Conservation (phyloP, 2,113 vertebrate species). For the Phalacrocorax pelagicus region DNA sequence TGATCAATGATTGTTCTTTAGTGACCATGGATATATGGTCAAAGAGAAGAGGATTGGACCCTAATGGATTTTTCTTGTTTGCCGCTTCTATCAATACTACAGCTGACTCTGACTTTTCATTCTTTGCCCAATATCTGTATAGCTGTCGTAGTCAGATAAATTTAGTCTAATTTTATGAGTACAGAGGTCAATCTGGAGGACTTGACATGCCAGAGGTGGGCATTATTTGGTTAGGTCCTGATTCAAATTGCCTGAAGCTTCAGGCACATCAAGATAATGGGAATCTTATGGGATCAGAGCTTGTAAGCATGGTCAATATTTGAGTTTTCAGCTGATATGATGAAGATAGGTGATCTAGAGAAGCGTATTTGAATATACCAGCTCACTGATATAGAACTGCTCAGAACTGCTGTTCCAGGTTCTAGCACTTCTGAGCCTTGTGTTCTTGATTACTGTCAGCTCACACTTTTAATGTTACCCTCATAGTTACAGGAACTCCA, state of each 20-base stretch:
- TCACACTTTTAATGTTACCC: background rate
- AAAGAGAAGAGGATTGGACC: background rate
- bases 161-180: background rate
- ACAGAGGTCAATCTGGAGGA: background rate
- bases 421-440: background rate
- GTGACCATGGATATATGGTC: background rate
- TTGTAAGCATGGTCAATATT: background rate
- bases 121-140: background rate
- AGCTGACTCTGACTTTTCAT: background rate
- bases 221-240: background rate
- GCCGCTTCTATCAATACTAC: background rate
- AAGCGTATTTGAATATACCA: background rate
- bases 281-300: background rate
- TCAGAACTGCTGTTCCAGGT: background rate
- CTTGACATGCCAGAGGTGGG: no score
- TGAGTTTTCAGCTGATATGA: background rate
- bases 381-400: background rate
- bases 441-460: background rate
- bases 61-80: background rate
- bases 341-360: background rate
- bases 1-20: background rate
- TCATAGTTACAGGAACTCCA: background rate
- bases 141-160: background rate
- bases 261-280: background rate
- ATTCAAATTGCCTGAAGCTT: background rate